A percentile compares a stretch with the other conserved stretches of the same genome.
These are phyloP conservation scores for Chromobotia macracanthus DNA, from an alignment of 2,797 vertebrate species.

Conservation along the genomic window DNA sequence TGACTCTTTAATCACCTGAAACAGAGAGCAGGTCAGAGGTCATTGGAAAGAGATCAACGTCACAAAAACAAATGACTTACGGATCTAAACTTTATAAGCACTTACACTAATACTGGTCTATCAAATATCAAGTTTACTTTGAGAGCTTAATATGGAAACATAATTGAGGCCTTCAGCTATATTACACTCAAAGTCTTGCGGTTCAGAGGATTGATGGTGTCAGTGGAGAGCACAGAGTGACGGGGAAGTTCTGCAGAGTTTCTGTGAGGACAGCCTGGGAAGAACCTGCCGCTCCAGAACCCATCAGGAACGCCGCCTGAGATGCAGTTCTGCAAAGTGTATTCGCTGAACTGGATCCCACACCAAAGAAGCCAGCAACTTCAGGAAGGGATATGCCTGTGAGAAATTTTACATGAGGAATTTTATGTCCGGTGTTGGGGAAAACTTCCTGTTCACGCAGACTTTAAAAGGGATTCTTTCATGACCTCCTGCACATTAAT, in stretches of 20 bases:
- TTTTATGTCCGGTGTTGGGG: neutral
- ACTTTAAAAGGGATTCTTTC: constrained; percentile 59
- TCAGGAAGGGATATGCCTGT: constrained; percentile 88
- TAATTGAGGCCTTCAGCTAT: neutral
- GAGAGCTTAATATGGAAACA: constrained; percentile 30
- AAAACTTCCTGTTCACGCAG: neutral
- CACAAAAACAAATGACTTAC: neutral
- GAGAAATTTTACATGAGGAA: neutral
- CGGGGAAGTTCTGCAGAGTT: constrained; percentile 89
- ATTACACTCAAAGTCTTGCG: neutral
- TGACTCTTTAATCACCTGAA: constrained; percentile 77
- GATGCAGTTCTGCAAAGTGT: constrained; percentile 85
- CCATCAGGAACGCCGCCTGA: constrained; percentile 79
- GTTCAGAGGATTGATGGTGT: constrained; percentile 73
- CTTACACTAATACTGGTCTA: constrained; percentile 9
- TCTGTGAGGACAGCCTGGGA: constrained; percentile 93
- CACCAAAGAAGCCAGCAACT: constrained; percentile 89
- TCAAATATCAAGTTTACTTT: constrained; percentile 18
- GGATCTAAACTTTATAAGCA: neutral
- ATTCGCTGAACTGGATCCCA: constrained; percentile 84
- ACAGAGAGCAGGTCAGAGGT: neutral
- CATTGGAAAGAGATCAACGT: neutral
- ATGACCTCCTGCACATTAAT: constrained; percentile 77
- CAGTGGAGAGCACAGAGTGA: constrained; percentile 79
- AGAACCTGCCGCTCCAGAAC: constrained; percentile 93